Percentiles rank a stretch among this genome's conserved stretches.
These are phyloP conservation scores for Sebastes vulpes DNA, from an alignment of 2,797 vertebrate genomes.

Conservation along the genomic window DNA sequence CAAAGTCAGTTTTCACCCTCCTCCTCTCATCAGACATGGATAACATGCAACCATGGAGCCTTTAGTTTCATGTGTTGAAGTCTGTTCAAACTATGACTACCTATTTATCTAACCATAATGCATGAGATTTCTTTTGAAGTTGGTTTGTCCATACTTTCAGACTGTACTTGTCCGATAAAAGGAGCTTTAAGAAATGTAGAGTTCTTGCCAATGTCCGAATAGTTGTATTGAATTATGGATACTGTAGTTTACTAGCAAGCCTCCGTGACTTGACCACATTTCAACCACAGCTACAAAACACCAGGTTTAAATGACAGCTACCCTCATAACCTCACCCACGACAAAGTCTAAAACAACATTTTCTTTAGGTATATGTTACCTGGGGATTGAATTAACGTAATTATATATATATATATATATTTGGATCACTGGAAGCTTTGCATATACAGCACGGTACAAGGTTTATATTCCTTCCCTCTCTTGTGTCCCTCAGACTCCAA, in stretches of 20 bases:
- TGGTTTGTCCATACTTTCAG: not conserved
- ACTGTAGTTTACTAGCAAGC: not conserved
- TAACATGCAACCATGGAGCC: not conserved
- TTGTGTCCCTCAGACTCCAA: slow-evolving; percentile 87
- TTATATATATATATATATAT: not conserved
- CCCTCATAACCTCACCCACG: not conserved
- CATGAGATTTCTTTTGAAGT: not conserved
- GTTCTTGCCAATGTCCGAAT: not conserved
- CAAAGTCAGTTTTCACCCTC: not conserved
- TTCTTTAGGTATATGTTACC: not conserved
- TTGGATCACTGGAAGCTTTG: not conserved
- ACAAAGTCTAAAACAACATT: not conserved
- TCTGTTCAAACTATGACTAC: not conserved
- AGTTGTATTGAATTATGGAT: not conserved
- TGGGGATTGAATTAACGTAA: not conserved
- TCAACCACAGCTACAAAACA: not conserved
- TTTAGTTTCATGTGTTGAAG: not conserved
- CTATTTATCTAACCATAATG: not conserved
- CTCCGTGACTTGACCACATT: not conserved
- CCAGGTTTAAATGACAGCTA: not conserved
- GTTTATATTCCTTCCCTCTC: not conserved
- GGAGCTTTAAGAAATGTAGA: not conserved
- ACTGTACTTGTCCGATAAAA: not conserved
- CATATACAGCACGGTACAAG: not conserved
- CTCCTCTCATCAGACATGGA: not conserved